phyloP scores from a whole-genome alignment of 2,797 vertebrate species.

The Hippopotamyrus pictus region DNA sequence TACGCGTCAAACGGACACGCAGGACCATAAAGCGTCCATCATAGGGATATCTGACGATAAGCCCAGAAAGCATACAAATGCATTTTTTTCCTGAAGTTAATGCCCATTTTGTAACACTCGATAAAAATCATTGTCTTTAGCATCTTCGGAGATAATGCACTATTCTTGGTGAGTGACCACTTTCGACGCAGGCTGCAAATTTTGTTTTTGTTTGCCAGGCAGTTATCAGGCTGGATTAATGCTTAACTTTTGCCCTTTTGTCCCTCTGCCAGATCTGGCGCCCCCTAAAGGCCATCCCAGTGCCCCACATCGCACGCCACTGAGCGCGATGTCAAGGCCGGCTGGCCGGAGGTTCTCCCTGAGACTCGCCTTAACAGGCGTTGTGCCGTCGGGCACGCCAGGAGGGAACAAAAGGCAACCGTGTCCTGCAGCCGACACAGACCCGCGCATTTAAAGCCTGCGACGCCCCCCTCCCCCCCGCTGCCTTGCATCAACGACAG shows the following conservation, averaged over 20 bases:
- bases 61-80: neutral
- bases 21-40: neutral
- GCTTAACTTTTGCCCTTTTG: constrained; percentile 9
- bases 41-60: neutral
- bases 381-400: too few relatives aligned
- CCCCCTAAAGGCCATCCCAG: neutral
- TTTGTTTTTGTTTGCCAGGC: neutral
- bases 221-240: constrained; percentile 10
- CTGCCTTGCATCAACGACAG: neutral
- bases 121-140: neutral
- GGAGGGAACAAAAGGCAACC: constrained; percentile 44
- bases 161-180: constrained; percentile 15
- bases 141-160: neutral
- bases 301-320: neutral
- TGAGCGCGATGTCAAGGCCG: constrained; percentile 19
- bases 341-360: constrained; percentile 26
- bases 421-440: constrained; percentile 30
- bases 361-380: constrained; percentile 2
- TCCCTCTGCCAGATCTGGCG: neutral
- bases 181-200: neutral
- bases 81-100: neutral
- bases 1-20: neutral
- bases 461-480: neutral
- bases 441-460: neutral
- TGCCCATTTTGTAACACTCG: neutral